A percentile compares a stretch with the other conserved stretches of the same genome.
These are phyloP conservation scores for Parapristionchus giblindavisi DNA, from an alignment of 2,888 invertebrate genomes.

Conservation along the genomic window DNA sequence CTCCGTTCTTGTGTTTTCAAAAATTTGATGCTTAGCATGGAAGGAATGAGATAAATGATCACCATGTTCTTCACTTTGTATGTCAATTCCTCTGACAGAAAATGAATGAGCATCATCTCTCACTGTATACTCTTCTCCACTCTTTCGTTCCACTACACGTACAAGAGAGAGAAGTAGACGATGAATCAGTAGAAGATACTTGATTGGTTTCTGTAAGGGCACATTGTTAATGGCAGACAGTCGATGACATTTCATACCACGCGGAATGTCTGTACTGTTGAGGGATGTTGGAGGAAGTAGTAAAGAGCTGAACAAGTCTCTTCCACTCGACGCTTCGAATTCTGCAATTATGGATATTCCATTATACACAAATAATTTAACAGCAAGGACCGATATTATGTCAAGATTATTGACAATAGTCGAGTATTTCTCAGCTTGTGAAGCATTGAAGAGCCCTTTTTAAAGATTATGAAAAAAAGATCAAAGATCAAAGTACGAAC, in stretches of 20 bases:
- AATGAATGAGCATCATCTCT: conserved; percentile 7
- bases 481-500: too few relatives aligned
- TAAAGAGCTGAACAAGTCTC: conserved; percentile 20
- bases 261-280: neutral
- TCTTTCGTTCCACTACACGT: neutral
- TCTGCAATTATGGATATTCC: too few relatives aligned
- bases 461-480: too few relatives aligned
- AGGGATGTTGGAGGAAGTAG: conserved; percentile 26
- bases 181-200: neutral
- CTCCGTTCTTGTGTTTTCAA: too few relatives aligned
- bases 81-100: conserved; percentile 8
- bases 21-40: too few relatives aligned
- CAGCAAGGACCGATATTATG: too few relatives aligned
- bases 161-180: neutral
- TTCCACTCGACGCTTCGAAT: neutral
- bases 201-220: conserved; percentile 31
- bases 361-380: too few relatives aligned
- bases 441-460: too few relatives aligned
- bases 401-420: too few relatives aligned
- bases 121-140: conserved; percentile 14
- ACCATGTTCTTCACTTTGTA: conserved; percentile 33
- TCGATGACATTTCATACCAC: neutral
- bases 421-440: too few relatives aligned
- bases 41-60: neutral
- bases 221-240: neutral